Base-by-base conservation (phyloP, 2,888 invertebrate species). In the Nysson spinosus region DNA sequence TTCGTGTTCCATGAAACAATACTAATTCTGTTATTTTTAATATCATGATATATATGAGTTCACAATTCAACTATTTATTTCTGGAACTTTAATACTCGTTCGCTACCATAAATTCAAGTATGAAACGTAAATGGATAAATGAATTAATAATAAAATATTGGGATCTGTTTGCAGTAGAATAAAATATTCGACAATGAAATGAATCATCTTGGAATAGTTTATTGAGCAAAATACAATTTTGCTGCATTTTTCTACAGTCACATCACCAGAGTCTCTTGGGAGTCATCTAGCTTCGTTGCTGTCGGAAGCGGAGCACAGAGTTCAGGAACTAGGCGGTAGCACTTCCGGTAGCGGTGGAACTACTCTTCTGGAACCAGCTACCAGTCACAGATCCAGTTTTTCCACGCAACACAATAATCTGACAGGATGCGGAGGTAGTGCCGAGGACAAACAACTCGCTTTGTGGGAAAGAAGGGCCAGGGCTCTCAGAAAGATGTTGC, bases 391-490 rank as follows among this genome's bases (percentile, higher is more conserved):
- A 58, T 80, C 84, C 11, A 86, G 85, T 73, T 86, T 86, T 62
- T 82, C 86, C 14, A 69, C 81, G 12, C 83, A 83, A 63, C 83
- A 87, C 73, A 85, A 85, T 75, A 85, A 84, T 64, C 91, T 92
- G 3, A 92, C 91, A 34, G 93, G 94, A 28, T 94, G 94, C 83
- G 89, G 91, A 11, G 90, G 90, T 26, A 92, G 90, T 9, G 93
- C 94, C 81, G 92, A 92, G 70, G 95, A 95, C 83, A 95, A 95
- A 81, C 95, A 95, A 86, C 92, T 94, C 46, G 93, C 94, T 68
- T 92, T 95, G 49, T 97, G 97, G 96, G 96, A 97, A 78, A 90
- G 96, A 67, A 91, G 95, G 78, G 91, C 93, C 42, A 90, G 94
- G 80, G 92, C 94, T 0, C 89, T 96, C 34, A 93, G 93, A 88